Evolutionary conservation across 2,888 invertebrate genomes (phyloP).

Genomic region (Microplitis deprimator): DNA sequence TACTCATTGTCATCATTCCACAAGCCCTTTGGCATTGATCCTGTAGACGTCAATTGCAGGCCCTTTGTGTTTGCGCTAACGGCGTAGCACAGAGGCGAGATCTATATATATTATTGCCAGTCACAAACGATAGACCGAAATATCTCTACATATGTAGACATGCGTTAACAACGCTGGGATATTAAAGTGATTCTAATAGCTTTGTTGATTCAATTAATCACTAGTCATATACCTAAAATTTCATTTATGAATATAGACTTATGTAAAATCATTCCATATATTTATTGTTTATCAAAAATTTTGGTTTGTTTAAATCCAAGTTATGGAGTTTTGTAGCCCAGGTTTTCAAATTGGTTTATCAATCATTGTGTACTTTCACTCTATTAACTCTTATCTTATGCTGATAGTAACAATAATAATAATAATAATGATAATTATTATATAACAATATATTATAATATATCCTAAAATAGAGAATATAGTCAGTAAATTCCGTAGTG

Average conservation of each 20-base stretch:
- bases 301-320: too few relatives aligned
- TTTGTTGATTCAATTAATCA: conserved; percentile 15
- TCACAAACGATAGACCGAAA: not conserved
- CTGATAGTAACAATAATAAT: not conserved
- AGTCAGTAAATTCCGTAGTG: conserved; percentile 26
- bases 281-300: too few relatives aligned
- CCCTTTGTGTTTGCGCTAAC: not conserved
- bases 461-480: not conserved
- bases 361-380: not conserved
- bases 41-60: conserved; percentile 20
- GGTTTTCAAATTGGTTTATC: not conserved
- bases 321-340: too few relatives aligned
- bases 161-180: not conserved
- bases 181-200: conserved; percentile 22
- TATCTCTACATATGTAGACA: not conserved
- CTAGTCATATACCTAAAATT: not conserved
- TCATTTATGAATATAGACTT: not conserved
- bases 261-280: not conserved
- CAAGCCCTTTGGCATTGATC: conserved; percentile 38
- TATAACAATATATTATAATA: not conserved
- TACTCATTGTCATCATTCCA: conserved; percentile 34
- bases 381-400: not conserved
- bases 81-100: not conserved
- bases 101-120: conserved; percentile 1
- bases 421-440: not conserved